Evolutionary conservation across 2,888 invertebrate species (phyloP).

Genomic region (Ophion costatus): DNA sequence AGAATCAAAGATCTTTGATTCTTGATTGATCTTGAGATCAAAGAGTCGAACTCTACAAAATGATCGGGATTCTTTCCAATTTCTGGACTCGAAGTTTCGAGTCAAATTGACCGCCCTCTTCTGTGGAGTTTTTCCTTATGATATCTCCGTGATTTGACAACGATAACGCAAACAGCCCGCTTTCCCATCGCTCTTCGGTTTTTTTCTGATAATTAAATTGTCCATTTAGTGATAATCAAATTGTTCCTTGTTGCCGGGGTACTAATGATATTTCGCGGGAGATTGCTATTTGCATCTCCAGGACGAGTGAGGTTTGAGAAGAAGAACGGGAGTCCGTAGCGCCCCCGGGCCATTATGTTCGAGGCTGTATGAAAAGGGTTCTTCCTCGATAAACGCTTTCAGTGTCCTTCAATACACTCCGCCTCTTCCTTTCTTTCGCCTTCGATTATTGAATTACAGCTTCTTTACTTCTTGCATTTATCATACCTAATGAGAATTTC

Average conservation of each 20-base stretch:
- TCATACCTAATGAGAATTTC: neutral
- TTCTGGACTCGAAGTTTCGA: too few relatives aligned
- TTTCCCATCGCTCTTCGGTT: neutral
- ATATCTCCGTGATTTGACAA: neutral
- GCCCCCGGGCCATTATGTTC: constrained; percentile 39
- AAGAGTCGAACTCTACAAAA: neutral
- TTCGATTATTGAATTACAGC: constrained; percentile 27
- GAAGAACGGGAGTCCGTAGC: neutral
- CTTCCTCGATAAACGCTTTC: constrained; percentile 19
- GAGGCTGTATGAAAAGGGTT: neutral
- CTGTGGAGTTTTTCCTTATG: neutral
- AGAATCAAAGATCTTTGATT: neutral
- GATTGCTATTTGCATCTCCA: constrained; percentile 46
- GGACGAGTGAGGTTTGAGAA: neutral
- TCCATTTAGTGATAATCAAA: constrained; percentile 16
- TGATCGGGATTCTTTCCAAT: too few relatives aligned
- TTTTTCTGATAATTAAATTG: neutral
- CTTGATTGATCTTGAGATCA: too few relatives aligned
- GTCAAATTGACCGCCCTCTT: neutral
- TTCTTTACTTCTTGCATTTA: constrained; percentile 17
- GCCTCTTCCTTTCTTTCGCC: neutral
- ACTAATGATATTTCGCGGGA: constrained; percentile 40
- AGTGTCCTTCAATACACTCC: neutral
- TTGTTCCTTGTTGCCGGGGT: constrained; percentile 2
- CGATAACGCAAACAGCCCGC: neutral